These are phyloP conservation scores for Microdon myrmicae DNA, from an alignment of 2,888 invertebrate genomes.

Conservation along the genomic window DNA sequence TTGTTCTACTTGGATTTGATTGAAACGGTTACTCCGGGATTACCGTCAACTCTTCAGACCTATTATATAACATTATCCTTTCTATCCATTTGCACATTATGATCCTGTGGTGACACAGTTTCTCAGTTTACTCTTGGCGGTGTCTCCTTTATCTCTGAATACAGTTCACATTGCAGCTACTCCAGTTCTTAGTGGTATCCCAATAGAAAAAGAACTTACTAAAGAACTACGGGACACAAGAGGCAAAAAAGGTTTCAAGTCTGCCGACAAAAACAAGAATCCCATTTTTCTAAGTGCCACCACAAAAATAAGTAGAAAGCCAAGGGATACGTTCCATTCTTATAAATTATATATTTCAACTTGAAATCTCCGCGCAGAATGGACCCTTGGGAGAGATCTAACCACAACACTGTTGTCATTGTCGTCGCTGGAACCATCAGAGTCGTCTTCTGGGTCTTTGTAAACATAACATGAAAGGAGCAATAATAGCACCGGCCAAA, in stretches of 20 bases:
- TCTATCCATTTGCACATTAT: no score
- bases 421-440: no score
- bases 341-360: slow-evolving; percentile 22
- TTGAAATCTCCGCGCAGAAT: slow-evolving; percentile 8
- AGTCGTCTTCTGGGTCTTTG: no score
- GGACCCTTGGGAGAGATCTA: neutral
- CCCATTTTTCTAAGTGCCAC: neutral
- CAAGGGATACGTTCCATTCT: slow-evolving; percentile 11
- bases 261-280: neutral
- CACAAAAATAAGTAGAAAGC: slow-evolving; percentile 7
- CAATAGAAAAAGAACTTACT: no score
- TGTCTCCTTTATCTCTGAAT: neutral
- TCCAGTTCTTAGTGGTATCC: neutral
- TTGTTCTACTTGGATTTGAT: slow-evolving; percentile 18
- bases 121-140: slow-evolving; percentile 8
- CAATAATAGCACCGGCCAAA: no score
- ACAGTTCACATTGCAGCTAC: slow-evolving; percentile 13
- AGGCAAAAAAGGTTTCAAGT: neutral
- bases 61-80: no score
- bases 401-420: slow-evolving; percentile 3
- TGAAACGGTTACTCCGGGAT: slow-evolving; percentile 8
- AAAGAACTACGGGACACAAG: no score
- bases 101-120: slow-evolving; percentile 3
- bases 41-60: neutral
- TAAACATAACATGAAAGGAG: no score